Evolutionary conservation across 2,797 vertebrate genomes (phyloP).

Genomic region (Lutjanus argentimaculatus): DNA sequence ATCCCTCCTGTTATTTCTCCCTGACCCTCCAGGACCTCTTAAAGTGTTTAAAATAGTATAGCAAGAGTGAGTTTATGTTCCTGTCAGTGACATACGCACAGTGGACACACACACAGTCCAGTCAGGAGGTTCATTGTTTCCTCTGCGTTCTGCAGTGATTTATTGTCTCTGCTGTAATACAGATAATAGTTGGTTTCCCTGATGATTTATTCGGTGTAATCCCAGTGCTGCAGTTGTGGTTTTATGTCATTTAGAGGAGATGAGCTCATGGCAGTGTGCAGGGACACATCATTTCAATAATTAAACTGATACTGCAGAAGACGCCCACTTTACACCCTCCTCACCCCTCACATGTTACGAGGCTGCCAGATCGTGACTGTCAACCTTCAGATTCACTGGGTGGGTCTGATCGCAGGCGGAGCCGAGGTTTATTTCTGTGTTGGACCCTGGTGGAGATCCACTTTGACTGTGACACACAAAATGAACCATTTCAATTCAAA

Average conservation of each 20-base stretch:
- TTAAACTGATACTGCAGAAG: background rate
- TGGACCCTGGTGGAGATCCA: too few species aligned
- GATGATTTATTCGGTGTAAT: conserved; percentile 10
- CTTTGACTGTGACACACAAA: too few species aligned
- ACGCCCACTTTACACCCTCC: background rate
- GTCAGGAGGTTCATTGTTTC: background rate
- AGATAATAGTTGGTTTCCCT: accelerated
- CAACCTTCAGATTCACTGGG: background rate
- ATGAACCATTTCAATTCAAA: too few species aligned
- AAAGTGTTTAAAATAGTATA: too few species aligned
- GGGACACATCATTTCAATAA: background rate
- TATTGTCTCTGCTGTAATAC: background rate
- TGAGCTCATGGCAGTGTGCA: background rate
- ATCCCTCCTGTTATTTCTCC: too few species aligned
- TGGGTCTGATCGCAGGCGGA: background rate
- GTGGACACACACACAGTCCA: background rate
- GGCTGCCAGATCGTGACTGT: background rate
- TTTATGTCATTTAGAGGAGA: accelerated
- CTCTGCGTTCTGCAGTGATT: background rate
- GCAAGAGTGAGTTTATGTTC: background rate
- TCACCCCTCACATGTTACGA: background rate
- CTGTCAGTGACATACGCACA: background rate
- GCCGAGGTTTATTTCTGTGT: background rate
- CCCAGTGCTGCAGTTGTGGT: background rate
- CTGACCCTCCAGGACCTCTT: too few species aligned